A percentile compares a stretch with the other conserved stretches of the same genome.
phyloP scores from a whole-genome alignment of 1,140 invertebrate genomes.

The Gryllus bimaculatus region DNA sequence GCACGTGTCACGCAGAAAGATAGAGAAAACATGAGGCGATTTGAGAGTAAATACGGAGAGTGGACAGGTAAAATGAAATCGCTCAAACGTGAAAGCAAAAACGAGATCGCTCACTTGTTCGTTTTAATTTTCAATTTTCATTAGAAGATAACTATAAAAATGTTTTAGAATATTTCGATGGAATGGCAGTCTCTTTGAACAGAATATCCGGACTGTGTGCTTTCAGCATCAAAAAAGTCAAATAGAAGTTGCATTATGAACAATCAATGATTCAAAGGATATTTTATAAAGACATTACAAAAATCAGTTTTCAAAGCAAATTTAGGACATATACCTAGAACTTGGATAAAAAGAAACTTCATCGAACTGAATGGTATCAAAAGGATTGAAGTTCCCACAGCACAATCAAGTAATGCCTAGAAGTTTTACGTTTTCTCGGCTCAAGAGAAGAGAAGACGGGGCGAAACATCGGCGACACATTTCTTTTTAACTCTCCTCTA shows the following conservation, averaged over 20 bases:
- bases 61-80: not conserved
- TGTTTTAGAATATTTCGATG: not conserved
- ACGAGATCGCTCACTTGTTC: not conserved
- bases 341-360: too few relatives aligned
- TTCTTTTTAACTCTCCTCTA: not conserved
- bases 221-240: not conserved
- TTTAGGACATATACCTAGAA: too few relatives aligned
- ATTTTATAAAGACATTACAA: not conserved
- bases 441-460: not conserved
- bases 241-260: not conserved
- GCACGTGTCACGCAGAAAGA: not conserved
- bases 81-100: not conserved
- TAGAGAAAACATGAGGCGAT: not conserved
- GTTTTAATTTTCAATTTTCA: not conserved
- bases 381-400: too few relatives aligned
- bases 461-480: not conserved
- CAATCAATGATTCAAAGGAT: not conserved
- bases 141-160: not conserved
- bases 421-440: not conserved
- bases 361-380: too few relatives aligned
- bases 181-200: not conserved
- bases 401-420: too few relatives aligned
- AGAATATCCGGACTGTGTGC: too few relatives aligned
- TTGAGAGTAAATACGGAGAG: not conserved
- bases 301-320: too few relatives aligned